Conservation (phyloP, 2,113 vertebrate species). For the Dromiciops gliroides region DNA sequence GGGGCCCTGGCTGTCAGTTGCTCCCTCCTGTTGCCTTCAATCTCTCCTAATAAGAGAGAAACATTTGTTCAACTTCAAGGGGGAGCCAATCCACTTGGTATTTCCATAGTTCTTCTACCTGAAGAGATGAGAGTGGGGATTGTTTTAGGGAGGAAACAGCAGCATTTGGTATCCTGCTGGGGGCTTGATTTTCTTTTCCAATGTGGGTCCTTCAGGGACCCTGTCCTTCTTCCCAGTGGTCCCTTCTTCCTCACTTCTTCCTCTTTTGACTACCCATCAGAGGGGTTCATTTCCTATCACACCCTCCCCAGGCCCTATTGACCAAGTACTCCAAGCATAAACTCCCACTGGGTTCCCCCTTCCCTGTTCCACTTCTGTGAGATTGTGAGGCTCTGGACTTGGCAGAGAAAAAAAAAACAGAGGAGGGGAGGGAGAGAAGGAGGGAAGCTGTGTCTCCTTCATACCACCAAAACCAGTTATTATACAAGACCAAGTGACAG, state of each 20-base stretch:
- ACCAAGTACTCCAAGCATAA: background rate
- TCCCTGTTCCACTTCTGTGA: background rate
- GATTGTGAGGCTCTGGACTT: background rate
- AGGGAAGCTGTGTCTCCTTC: background rate
- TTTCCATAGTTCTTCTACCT: background rate
- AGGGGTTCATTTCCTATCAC: background rate
- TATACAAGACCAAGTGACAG: background rate
- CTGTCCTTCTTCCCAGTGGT: background rate
- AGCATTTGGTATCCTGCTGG: background rate
- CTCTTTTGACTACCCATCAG: background rate
- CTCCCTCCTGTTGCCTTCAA: background rate
- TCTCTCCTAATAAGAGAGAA: constrained; percentile 14
- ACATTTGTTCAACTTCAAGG: background rate
- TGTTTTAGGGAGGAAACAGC: background rate
- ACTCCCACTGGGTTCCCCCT: background rate
- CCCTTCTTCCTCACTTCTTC: background rate
- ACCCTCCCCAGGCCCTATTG: background rate
- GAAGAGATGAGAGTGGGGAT: background rate
- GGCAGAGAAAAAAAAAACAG: background rate
- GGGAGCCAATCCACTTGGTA: background rate
- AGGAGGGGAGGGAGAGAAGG: background rate
- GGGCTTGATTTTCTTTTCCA: background rate
- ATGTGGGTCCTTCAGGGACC: background rate
- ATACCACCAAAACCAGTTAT: background rate
- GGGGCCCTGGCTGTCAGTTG: background rate